Conservation (phyloP, 2,888 invertebrate species). For the Rutpela maculata region DNA sequence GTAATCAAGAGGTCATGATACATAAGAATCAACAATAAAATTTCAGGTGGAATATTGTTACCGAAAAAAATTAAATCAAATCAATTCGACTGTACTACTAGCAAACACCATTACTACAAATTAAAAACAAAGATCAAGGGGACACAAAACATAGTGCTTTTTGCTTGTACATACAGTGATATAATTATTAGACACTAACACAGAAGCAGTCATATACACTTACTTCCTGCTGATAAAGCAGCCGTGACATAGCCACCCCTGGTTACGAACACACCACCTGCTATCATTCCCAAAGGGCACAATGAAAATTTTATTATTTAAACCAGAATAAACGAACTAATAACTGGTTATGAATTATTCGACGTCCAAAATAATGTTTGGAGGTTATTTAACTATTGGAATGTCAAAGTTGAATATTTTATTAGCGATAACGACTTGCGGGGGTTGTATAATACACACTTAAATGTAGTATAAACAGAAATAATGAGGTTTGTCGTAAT, state of each 20-base stretch:
- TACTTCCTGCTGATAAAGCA: slow-evolving; percentile 28
- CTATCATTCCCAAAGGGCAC: slow-evolving; percentile 28
- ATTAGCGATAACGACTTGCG: slow-evolving; percentile 10
- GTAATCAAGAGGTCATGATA: no score
- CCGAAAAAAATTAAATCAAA: no score
- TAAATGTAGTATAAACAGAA: neutral
- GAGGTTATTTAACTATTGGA: neutral
- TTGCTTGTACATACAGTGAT: neutral
- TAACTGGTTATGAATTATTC: slow-evolving; percentile 24
- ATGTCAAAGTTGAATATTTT: slow-evolving; percentile 28
- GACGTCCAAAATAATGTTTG: neutral
- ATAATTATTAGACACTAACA: neutral
- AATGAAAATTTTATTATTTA: slow-evolving; percentile 27
- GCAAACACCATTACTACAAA: no score
- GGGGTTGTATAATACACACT: neutral
- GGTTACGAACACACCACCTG: slow-evolving; percentile 24
- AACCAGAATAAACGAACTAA: slow-evolving; percentile 21
- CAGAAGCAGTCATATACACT: neutral
- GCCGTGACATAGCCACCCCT: slow-evolving; percentile 13
- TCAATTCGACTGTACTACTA: no score
- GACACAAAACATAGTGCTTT: neutral
- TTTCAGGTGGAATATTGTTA: no score
- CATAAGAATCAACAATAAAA: no score
- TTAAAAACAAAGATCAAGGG: no score
- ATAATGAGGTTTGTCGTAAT: neutral